Evolutionary conservation across 2,888 invertebrate genomes (phyloP).

Genomic region (Mesopsocus fuscifrons): DNA sequence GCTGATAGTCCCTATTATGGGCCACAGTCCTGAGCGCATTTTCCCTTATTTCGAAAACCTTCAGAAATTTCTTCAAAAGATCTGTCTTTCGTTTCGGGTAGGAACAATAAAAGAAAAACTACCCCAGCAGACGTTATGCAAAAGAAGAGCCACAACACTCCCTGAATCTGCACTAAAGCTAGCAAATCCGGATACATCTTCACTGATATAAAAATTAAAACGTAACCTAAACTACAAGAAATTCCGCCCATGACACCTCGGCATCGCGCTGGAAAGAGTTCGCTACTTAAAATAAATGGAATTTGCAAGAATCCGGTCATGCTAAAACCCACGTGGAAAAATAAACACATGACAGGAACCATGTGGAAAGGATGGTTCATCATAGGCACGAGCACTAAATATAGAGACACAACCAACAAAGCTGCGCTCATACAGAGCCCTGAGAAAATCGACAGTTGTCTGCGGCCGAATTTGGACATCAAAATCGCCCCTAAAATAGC

Average conservation of each 20-base stretch:
- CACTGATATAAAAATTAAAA: conserved; percentile 47
- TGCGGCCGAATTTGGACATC: conserved; percentile 42
- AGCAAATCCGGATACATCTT: conserved; percentile 45
- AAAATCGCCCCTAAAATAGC: conserved; percentile 44
- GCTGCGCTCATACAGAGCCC: conserved; percentile 42
- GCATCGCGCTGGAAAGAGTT: conserved; percentile 46
- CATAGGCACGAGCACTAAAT: conserved; percentile 18
- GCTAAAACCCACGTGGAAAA: conserved; percentile 48
- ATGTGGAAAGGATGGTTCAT: conserved; percentile 22
- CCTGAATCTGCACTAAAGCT: conserved; percentile 26
- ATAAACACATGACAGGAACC: conserved; percentile 36
- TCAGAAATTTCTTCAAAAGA: conserved; percentile 37
- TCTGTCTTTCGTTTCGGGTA: conserved; percentile 52
- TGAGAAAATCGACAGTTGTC: conserved; percentile 39
- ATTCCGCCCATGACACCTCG: conserved; percentile 49
- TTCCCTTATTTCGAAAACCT: too few relatives aligned
- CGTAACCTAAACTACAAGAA: conserved; percentile 47
- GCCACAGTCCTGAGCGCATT: too few relatives aligned
- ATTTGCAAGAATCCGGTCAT: conserved; percentile 56
- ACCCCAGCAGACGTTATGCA: conserved; percentile 38
- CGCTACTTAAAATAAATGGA: conserved; percentile 58
- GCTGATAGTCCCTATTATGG: too few relatives aligned
- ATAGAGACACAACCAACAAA: conserved; percentile 27
- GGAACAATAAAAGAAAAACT: conserved; percentile 35
- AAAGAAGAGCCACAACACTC: conserved; percentile 42